phyloP scores from a whole-genome alignment of 1,140 invertebrate genomes.

The Varroa destructor region DNA sequence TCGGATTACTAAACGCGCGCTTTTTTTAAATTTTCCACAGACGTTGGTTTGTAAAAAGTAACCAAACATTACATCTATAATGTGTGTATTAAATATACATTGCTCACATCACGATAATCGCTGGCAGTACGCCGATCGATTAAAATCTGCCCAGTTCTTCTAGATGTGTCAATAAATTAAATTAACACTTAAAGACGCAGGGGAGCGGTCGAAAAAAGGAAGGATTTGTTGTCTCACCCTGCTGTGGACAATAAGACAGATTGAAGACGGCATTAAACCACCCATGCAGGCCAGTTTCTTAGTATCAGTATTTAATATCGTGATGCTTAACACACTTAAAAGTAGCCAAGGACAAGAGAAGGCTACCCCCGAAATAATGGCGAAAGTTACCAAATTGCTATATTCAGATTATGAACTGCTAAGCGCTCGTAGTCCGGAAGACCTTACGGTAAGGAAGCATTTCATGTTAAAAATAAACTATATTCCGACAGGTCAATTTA shows the following conservation, averaged over 20 bases:
- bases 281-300: not conserved
- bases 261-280: not conserved
- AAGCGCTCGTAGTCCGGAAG: constrained; percentile 4
- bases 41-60: too few relatives aligned
- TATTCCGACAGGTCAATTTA: too few relatives aligned
- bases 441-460: not conserved
- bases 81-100: too few relatives aligned
- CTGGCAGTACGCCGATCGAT: too few relatives aligned
- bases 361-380: constrained; percentile 15
- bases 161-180: not conserved
- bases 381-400: not conserved
- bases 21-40: too few relatives aligned
- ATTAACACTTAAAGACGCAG: not conserved
- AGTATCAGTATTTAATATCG: not conserved
- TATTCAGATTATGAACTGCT: not conserved
- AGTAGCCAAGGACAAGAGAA: not conserved
- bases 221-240: not conserved
- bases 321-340: not conserved
- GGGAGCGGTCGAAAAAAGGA: not conserved
- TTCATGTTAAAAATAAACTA: too few relatives aligned
- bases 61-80: too few relatives aligned
- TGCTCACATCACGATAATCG: too few relatives aligned
- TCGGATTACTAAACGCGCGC: too few relatives aligned
- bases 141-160: too few relatives aligned
- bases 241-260: not conserved